A percentile compares a stretch with the other conserved stretches of the same genome.
Evolutionary conservation across 2,113 vertebrate genomes (phyloP).

Genomic region (Pachycephala philippinensis): DNA sequence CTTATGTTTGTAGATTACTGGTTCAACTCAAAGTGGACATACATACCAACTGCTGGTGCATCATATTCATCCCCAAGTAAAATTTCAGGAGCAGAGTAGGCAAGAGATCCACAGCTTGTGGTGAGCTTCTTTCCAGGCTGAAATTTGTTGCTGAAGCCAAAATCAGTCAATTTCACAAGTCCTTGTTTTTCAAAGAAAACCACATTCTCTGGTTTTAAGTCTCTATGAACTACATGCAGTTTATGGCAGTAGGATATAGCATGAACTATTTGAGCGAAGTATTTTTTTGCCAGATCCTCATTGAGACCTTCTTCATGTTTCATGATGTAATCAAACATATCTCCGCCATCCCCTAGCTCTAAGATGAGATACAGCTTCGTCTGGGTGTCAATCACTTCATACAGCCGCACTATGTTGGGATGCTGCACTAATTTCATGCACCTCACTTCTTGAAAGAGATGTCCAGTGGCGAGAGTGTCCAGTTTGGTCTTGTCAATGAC

Average conservation of each 20-base stretch:
- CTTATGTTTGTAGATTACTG: not conserved
- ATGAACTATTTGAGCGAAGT: slow-evolving; percentile 97
- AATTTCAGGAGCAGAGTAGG: slow-evolving; percentile 96
- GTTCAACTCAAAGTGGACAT: slow-evolving; percentile 50
- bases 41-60: slow-evolving; percentile 95
- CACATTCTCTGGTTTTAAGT: slow-evolving; percentile 97
- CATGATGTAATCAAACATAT: slow-evolving; percentile 99
- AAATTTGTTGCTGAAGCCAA: slow-evolving; percentile 99
- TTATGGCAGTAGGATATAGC: slow-evolving; percentile 99
- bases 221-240: slow-evolving; percentile 94
- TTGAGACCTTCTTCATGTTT: slow-evolving; percentile 96
- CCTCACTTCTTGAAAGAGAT: slow-evolving; percentile 96
- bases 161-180: slow-evolving; percentile 97
- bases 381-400: slow-evolving; percentile 97
- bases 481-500: slow-evolving; percentile 98
- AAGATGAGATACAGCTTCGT: slow-evolving; percentile 97
- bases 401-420: slow-evolving; percentile 95
- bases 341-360: slow-evolving; percentile 94
- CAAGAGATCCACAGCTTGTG: slow-evolving; percentile 95
- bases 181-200: slow-evolving; percentile 99
- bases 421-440: slow-evolving; percentile 99
- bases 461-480: slow-evolving; percentile 91
- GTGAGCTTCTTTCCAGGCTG: slow-evolving; percentile 98
- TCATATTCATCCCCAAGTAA: slow-evolving; percentile 96
- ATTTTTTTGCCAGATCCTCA: slow-evolving; percentile 95